Evolutionary conservation across 2,113 vertebrate species (phyloP), one percentile per base, ranked within the genome.

Genomic region (Zosterops borbonicus): DNA sequence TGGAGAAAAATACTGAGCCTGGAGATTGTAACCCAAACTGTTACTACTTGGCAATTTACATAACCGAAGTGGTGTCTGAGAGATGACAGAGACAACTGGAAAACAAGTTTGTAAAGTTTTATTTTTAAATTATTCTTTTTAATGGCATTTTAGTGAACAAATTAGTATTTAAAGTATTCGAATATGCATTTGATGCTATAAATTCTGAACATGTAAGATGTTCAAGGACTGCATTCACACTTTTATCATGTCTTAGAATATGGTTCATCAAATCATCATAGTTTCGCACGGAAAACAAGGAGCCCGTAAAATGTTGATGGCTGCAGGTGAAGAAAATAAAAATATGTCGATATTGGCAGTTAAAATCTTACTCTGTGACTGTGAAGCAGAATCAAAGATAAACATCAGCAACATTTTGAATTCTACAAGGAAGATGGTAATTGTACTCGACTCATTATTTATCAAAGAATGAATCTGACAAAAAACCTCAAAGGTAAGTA

Each of bases 401-500:
- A 49, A 8, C 78, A 82, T 49, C 62, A 87, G 58, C 46, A 92
- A 84, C 37, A 92, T 90, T 78, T 88, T 87, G 77, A 89, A 71
- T 29, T 80, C 37, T 76, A 42, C 50, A 67, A 67, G 83, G 37
- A 94, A 92, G 44, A 67, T 28, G 81, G 27, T 64, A 78, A 87
- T 89, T 81, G 56, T 65, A 79, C 28, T 33, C 56, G 39, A 55
- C 94, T 95, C 37, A 79, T 97, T 95, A 95, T 92, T 95, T 74
- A 96, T 92, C 95, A 94, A 76, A 92, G 69, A 91, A 60, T 19
- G 28, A 71, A 60, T 71, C n/a, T 79, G 60, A 89, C 37, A 23
- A 79, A 81, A 87, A 41, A n/a, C 7, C 55, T 92, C 74, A 86
- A 87, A 92, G 79, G 24, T 92, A 76, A 67, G 33, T 63, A 33